These are phyloP conservation scores for Scopus umbretta DNA, from an alignment of 2,113 vertebrate species.

Conservation along the genomic window DNA sequence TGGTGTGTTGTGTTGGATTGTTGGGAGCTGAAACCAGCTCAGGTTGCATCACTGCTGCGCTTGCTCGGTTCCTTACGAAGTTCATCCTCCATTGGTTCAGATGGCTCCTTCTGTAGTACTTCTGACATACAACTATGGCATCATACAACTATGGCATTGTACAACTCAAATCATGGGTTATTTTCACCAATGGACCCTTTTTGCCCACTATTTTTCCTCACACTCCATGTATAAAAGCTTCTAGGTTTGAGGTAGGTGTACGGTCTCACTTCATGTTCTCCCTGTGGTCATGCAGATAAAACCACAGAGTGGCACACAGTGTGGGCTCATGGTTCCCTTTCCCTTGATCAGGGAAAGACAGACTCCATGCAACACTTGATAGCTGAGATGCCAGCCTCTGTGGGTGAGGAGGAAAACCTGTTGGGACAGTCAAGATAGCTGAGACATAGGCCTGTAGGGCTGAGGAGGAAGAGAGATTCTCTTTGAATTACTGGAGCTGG, in stretches of 20 bases:
- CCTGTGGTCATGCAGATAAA: not conserved
- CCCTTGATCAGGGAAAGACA: not conserved
- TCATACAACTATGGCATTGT: not conserved
- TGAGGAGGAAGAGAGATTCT: not conserved
- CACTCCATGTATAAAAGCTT: not conserved
- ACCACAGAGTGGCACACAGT: not conserved
- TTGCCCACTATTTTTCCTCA: not conserved
- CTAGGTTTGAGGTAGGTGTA: not conserved
- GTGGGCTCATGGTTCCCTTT: not conserved
- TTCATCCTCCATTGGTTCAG: not conserved
- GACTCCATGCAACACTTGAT: not conserved
- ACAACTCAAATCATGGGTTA: not conserved
- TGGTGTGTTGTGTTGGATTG: not conserved
- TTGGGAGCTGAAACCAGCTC: not conserved
- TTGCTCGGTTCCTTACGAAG: not conserved
- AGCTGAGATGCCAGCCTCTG: not conserved
- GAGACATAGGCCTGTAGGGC: not conserved
- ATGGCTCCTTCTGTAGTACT: not conserved
- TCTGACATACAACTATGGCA: not conserved
- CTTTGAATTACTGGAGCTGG: not conserved
- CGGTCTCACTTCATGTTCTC: not conserved
- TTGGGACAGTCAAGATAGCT: not conserved
- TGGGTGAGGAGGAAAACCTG: not conserved
- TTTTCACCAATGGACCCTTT: not conserved
- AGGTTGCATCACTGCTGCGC: not conserved